These are phyloP conservation scores for Epistrophe eligans DNA, from an alignment of 2,888 invertebrate species.

Conservation along the genomic window DNA sequence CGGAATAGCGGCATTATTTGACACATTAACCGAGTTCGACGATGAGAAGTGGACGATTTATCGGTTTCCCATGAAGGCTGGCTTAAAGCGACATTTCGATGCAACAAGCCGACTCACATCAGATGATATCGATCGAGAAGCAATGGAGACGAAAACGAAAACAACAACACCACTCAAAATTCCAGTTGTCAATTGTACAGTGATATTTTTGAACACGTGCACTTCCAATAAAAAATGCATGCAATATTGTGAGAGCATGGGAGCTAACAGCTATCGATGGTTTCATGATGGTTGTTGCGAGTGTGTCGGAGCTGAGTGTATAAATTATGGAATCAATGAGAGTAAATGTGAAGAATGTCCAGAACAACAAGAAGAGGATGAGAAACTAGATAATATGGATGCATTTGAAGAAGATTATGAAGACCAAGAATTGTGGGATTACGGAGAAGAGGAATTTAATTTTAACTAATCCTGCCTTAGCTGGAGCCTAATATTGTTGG, in stretches of 20 bases:
- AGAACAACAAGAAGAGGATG: slow-evolving; percentile 83
- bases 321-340: slow-evolving; percentile 94
- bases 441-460: slow-evolving; percentile 84
- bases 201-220: slow-evolving; percentile 81
- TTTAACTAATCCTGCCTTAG: slow-evolving; percentile 44
- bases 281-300: slow-evolving; percentile 97
- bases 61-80: slow-evolving; percentile 79
- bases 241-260: slow-evolving; percentile 82
- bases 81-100: slow-evolving; percentile 76
- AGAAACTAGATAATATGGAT: slow-evolving; percentile 83
- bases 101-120: slow-evolving; percentile 40
- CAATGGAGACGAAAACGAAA: slow-evolving; percentile 57
- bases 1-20: slow-evolving; percentile 92
- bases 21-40: slow-evolving; percentile 90
- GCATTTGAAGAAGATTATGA: slow-evolving; percentile 78
- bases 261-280: slow-evolving; percentile 89
- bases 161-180: slow-evolving; percentile 13
- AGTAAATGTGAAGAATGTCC: slow-evolving; percentile 89
- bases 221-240: slow-evolving; percentile 80
- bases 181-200: slow-evolving; percentile 80
- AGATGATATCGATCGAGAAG: slow-evolving; percentile 76
- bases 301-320: slow-evolving; percentile 93
- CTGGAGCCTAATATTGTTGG: not conserved
- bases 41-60: slow-evolving; percentile 81
- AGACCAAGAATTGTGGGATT: slow-evolving; percentile 86